phyloP scores from a whole-genome alignment of 1,140 invertebrate species.

The Drosophila tropicalis region DNA sequence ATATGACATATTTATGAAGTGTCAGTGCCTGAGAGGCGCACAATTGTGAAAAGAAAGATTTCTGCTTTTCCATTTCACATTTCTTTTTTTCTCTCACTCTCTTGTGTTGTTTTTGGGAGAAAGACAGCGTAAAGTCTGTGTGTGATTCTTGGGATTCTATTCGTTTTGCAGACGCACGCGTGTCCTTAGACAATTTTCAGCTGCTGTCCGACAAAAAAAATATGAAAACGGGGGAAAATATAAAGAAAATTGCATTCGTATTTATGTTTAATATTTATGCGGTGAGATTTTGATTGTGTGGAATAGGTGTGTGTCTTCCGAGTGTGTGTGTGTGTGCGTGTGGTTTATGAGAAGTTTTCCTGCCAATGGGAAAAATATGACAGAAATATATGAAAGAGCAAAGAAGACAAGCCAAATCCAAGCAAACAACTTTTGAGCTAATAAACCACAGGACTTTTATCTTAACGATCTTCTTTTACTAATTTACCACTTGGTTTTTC shows the following conservation, averaged over 20 bases:
- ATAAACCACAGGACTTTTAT: conserved; percentile 1
- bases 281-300: conserved; percentile 55
- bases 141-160: conserved; percentile 41
- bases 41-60: conserved; percentile 42
- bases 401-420: background rate
- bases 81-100: background rate
- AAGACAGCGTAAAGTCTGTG: conserved; percentile 49
- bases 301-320: conserved; percentile 1
- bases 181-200: conserved; percentile 40
- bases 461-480: background rate
- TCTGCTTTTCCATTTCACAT: conserved; percentile 6
- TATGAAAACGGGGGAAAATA: conserved; percentile 40
- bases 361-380: background rate
- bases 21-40: conserved; percentile 54
- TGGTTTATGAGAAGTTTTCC: background rate
- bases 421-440: background rate
- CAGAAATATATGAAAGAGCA: no score
- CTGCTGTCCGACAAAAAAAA: conserved; percentile 18
- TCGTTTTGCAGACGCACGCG: conserved; percentile 12
- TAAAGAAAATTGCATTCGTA: conserved; percentile 68
- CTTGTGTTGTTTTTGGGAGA: conserved; percentile 28
- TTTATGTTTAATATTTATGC: conserved; percentile 79
- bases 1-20: conserved; percentile 83
- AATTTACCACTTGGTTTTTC: background rate
- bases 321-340: background rate